phyloP scores from a whole-genome alignment of 2,888 invertebrate species.

The Eupelmus urozonus region DNA sequence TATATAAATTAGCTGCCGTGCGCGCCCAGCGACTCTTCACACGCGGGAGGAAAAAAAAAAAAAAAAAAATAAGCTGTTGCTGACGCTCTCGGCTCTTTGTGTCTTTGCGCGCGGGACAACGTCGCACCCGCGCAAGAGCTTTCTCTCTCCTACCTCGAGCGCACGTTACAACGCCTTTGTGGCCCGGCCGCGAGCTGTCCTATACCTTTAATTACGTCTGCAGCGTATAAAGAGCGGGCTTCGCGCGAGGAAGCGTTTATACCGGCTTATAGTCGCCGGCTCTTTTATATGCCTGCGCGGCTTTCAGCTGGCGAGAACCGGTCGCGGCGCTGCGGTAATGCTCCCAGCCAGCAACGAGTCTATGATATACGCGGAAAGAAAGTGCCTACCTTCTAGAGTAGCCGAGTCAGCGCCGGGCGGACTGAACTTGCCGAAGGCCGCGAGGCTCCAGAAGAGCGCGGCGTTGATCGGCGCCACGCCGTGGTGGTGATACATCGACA shows the following conservation, averaged over 20 bases:
- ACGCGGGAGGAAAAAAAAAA: background rate
- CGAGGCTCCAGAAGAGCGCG: conserved; percentile 71
- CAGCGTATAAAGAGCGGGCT: no score
- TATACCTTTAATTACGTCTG: no score
- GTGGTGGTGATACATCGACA: conserved; percentile 71
- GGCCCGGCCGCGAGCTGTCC: no score
- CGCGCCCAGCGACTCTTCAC: background rate
- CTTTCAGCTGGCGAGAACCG: background rate
- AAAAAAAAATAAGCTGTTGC: no score
- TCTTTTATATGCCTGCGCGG: background rate
- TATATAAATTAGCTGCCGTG: conserved; percentile 28
- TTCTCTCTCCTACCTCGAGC: background rate
- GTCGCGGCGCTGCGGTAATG: background rate
- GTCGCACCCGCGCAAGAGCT: background rate
- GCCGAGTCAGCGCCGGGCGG: background rate
- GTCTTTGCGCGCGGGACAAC: no score
- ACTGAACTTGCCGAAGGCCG: conserved; percentile 61
- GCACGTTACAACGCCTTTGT: background rate
- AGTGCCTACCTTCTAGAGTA: conserved; percentile 40
- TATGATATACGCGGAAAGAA: background rate
- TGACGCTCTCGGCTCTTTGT: background rate
- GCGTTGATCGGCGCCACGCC: conserved; percentile 64
- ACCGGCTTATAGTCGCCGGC: background rate
- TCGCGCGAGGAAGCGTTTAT: background rate
- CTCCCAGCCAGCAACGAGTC: background rate